Percentiles rank a stretch among this genome's conserved stretches.
Evolutionary conservation across 2,113 vertebrate species (phyloP).

Genomic region (Scortum barcoo): DNA sequence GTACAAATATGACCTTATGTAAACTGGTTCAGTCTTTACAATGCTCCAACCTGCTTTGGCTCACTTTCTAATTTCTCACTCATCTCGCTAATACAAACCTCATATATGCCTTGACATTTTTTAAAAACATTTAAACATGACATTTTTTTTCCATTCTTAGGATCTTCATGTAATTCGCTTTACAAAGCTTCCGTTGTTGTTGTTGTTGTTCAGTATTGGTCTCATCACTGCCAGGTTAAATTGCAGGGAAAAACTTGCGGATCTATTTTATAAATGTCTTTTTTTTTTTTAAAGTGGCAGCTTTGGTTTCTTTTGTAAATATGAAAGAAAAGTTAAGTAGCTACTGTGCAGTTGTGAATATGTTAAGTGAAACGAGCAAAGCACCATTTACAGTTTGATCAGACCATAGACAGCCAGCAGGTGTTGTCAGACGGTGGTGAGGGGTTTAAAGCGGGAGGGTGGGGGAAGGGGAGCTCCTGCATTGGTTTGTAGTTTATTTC

Average conservation of each 20-base stretch:
- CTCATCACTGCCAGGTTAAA: conserved; percentile 86
- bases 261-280: conserved; percentile 54
- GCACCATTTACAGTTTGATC: conserved; percentile 72
- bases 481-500: conserved; percentile 86
- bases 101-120: conserved; percentile 54
- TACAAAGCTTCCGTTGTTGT: conserved; percentile 47
- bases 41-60: conserved; percentile 51
- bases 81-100: conserved; percentile 54
- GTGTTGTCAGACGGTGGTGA: conserved; percentile 50
- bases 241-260: conserved; percentile 82
- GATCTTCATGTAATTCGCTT: conserved; percentile 48
- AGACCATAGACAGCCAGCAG: conserved; percentile 62
- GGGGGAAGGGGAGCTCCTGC: conserved; percentile 73
- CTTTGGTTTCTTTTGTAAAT: conserved; percentile 77
- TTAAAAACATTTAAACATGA: too few relatives aligned
- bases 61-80: conserved; percentile 54
- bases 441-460: conserved; percentile 42
- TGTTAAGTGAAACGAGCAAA: conserved; percentile 61
- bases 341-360: conserved; percentile 80
- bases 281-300: conserved; percentile 79
- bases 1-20: conserved; percentile 55
- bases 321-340: conserved; percentile 72
- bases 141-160: conserved; percentile 28
- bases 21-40: conserved; percentile 36
- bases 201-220: conserved; percentile 80